Conservation (phyloP, 2,113 vertebrate genomes). For the Fulica atra region DNA sequence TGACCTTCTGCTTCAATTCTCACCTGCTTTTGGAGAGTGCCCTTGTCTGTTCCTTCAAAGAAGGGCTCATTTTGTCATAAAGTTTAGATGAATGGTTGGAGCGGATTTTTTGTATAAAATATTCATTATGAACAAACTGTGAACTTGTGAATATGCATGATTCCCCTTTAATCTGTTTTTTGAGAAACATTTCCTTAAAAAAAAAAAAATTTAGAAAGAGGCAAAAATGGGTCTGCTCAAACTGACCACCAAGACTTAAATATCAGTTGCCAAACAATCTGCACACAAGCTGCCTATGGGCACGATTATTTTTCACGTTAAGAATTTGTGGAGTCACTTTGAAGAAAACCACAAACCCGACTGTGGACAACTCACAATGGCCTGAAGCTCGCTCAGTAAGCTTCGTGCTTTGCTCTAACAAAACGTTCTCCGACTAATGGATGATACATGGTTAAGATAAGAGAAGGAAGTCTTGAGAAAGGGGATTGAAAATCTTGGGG, state of each 20-base stretch:
- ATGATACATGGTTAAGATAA: not conserved
- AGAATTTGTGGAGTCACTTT: not conserved
- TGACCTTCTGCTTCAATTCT: not conserved
- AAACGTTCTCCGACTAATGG: not conserved
- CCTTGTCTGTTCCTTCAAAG: not conserved
- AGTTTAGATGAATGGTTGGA: slow-evolving; percentile 62
- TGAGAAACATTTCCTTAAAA: not conserved
- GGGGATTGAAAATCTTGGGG: not conserved
- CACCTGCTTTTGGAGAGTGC: not conserved
- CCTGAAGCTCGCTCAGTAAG: not conserved
- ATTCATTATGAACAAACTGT: slow-evolving; percentile 68
- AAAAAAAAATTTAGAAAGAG: not conserved
- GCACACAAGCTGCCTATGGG: not conserved
- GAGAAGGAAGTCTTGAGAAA: not conserved
- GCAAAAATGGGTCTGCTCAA: slow-evolving; percentile 1
- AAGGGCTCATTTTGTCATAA: slow-evolving; percentile 18
- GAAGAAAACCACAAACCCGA: not conserved
- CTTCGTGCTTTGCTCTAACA: not conserved
- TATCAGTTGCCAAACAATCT: not conserved
- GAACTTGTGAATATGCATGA: slow-evolving; percentile 67
- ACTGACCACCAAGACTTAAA: slow-evolving; percentile 36
- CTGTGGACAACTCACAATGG: not conserved
- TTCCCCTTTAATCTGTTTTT: slow-evolving; percentile 56
- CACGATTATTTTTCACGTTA: not conserved
- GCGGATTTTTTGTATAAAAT: slow-evolving; percentile 4